Conservation (phyloP, 2,113 vertebrate genomes). For the Anser brachyrhynchus region DNA sequence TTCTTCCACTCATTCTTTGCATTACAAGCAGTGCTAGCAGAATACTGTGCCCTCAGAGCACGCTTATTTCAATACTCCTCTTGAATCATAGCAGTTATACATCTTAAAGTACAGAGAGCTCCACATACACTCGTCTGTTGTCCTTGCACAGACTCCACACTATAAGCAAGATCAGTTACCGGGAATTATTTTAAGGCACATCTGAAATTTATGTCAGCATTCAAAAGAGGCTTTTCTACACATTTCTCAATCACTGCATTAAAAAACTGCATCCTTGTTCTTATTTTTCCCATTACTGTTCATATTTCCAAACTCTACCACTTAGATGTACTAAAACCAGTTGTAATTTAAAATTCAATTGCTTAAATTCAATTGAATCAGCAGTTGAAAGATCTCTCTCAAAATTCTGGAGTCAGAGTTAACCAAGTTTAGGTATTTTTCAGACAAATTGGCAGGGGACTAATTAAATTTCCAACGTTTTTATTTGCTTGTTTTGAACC, state of each 20-base stretch:
- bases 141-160: not conserved
- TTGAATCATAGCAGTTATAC: not conserved
- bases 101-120: not conserved
- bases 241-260: not conserved
- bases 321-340: not conserved
- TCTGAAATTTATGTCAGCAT: not conserved
- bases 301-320: slow-evolving; percentile 6
- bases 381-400: slow-evolving; percentile 17
- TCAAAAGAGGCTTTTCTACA: not conserved
- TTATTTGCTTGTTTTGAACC: slow-evolving; percentile 45
- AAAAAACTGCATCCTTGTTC: not conserved
- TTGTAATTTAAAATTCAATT: slow-evolving; percentile 25
- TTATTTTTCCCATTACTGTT: not conserved
- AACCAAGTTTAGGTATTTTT: slow-evolving; percentile 27
- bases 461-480: slow-evolving; percentile 66
- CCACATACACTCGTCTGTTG: not conserved
- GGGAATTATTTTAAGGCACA: not conserved
- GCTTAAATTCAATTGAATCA: slow-evolving; percentile 40
- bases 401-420: slow-evolving; percentile 36
- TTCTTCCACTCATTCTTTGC: not conserved
- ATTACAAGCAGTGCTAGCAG: not conserved
- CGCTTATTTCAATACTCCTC: not conserved
- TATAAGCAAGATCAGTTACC: not conserved
- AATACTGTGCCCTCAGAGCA: not conserved
- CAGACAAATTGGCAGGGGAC: slow-evolving; percentile 1